Base-by-base conservation (phyloP, 1,140 invertebrate genomes). In the Drosophila suzukii region DNA sequence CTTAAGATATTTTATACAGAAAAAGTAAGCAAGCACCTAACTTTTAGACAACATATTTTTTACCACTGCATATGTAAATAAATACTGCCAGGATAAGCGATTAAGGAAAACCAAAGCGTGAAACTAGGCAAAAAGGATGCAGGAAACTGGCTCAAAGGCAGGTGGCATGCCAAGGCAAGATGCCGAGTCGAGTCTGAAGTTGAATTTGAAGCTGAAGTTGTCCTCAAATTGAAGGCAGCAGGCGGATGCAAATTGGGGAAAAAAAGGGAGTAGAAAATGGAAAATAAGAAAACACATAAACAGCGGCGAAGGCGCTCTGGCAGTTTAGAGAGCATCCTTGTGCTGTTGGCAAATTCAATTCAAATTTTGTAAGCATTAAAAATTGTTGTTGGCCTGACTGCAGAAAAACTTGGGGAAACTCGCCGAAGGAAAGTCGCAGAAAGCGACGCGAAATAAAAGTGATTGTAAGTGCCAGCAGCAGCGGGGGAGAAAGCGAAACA, bases 351-450 rank as follows among this genome's bases (percentile, higher is more conserved):
- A 88, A 88, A 88, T 88, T 88, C 83, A 88, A 88, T 88, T 88
- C 83, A 88, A 88, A 88, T 88, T 86, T 86, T 80, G 83, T 84
- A 88, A 89, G 83, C 83, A 88, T 88, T 88, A 89, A 88, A 68
- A 88, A 86, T 51, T 72, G 34, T 51, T 63, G 54, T 24, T 58
- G 63, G 41, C 39, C 41, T 51, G 67, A 59, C 81, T 76, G 81
- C 77, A 85, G 71, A 78, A 81, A 81, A 89, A 89, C 79, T 89
- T 86, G 83, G 63, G 59, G 59, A 83, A 78, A 83, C 80, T 78
- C 81, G 60, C 75, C 74, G 65, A 76, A 47, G 56, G 34, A 67
- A 55, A 75, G 47, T 68, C 60, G 51, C 62, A 73, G 68, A 75
- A 75, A 70, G 58, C 67, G 67, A 53, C 54, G 75, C 61, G 78